Conservation (phyloP, 2,113 vertebrate species). For the Chionomys nivalis region DNA sequence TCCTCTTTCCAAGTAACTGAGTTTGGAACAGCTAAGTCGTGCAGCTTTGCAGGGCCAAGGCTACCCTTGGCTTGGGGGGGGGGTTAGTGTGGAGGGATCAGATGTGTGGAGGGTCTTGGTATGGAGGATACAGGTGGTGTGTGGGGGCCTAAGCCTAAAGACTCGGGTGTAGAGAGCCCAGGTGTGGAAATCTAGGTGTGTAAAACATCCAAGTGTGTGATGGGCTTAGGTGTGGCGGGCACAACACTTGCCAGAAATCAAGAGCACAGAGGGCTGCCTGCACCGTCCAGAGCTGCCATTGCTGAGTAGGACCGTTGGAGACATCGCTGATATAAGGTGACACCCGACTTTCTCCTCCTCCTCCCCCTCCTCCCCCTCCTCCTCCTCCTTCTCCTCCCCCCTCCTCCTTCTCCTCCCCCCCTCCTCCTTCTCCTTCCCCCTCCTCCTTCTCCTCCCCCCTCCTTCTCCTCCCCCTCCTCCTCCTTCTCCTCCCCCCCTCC, state of each 20-base stretch:
- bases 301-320: neutral
- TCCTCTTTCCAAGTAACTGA: neutral
- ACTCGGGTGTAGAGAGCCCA: neutral
- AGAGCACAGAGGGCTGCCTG: too few species aligned
- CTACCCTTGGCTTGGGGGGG: neutral
- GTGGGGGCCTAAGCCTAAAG: neutral
- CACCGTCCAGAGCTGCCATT: neutral
- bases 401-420: too few species aligned
- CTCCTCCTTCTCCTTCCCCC: too few species aligned
- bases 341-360: too few species aligned
- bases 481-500: too few species aligned
- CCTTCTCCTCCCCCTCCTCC: too few species aligned
- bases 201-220: neutral
- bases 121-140: neutral
- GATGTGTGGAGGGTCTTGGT: neutral
- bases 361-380: too few species aligned
- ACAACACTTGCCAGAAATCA: neutral
- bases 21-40: neutral
- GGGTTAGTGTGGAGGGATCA: neutral
- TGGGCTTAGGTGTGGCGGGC: neutral
- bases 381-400: too few species aligned
- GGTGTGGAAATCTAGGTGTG: neutral
- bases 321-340: too few species aligned
- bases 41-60: neutral
- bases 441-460: too few species aligned